These are phyloP conservation scores for Hipparchia sbordonii DNA, from an alignment of 2,888 invertebrate genomes.

Conservation along the genomic window DNA sequence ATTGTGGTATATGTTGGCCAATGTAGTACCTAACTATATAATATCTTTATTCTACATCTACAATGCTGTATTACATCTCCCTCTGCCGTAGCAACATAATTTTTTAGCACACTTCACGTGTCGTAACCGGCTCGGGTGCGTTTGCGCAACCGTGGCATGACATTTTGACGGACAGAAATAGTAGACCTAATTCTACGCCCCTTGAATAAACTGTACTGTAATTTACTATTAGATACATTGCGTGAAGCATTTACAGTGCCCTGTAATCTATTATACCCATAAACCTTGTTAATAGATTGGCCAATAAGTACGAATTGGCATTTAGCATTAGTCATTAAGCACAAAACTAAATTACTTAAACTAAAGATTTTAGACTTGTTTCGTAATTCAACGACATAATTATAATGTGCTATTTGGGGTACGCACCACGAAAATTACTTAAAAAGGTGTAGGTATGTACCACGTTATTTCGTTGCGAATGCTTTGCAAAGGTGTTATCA, in stretches of 20 bases:
- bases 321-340: background rate
- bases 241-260: slow-evolving; percentile 6
- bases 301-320: slow-evolving; percentile 2
- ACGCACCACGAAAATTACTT: too few relatives aligned
- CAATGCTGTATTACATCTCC: background rate
- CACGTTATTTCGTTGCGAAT: too few relatives aligned
- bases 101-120: slow-evolving; percentile 24
- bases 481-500: too few relatives aligned
- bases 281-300: background rate
- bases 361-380: background rate
- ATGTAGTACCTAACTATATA: too few relatives aligned
- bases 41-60: background rate
- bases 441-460: too few relatives aligned
- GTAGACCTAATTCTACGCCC: slow-evolving; percentile 54
- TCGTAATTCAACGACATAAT: too few relatives aligned
- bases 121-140: slow-evolving; percentile 52
- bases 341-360: background rate
- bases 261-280: slow-evolving; percentile 17
- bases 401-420: too few relatives aligned
- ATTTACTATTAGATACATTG: slow-evolving; percentile 22
- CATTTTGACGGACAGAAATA: slow-evolving; percentile 79
- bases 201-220: slow-evolving; percentile 35
- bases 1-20: too few relatives aligned
- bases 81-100: background rate
- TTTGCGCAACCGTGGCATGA: slow-evolving; percentile 72